Evolutionary conservation across 2,888 invertebrate species (phyloP), one percentile per base, ranked within the genome.

Genomic region (Acheta domesticus): DNA sequence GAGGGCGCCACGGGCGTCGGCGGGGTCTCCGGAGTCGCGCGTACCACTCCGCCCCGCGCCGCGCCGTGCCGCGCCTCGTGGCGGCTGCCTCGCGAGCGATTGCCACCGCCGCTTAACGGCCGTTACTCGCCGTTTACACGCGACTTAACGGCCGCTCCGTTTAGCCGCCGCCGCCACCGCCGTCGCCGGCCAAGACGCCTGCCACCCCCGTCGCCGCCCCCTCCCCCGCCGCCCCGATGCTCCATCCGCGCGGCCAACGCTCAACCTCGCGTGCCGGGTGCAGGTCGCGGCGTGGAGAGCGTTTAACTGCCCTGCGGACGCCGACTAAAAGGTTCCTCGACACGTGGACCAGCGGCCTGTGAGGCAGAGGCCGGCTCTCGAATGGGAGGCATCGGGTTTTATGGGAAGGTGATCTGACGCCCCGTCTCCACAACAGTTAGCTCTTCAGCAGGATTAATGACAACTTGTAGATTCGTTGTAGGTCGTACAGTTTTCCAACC

Each of bases 101-200:
- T 62, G n/a, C 62, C 62, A n/a, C 62, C 62, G 62, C 62, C 62
- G 62, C 62, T 62, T 62, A 62, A 62, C 62, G 62, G 62, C 62
- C 62, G 62, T 62, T 62, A 62, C 62, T 62, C 62, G 62, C 62
- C 62, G 62, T 62, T 62, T 62, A 62, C 62, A 62, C 62, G n/a
- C 62, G 62, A 62, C 62, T 62, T 62, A 62, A 62, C 62, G 62
- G 62, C 62, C 62, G 62, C 62, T n/a, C n/a, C 62, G 62, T 62
- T 62, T 62, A 62, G 62, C n/a, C 62, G 16, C n/a, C 62, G 62
- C 62, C 62, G 16, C 62, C 50, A 3, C 50, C 62, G 62, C n/a
- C 62, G 62, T 62, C n/a, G 12, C 62, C 62, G 62, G 62, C 62
- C 62, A 62, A 62, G 62, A 62, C 62, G 62, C n/a, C n/a, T 5